Conservation (phyloP, 2,888 invertebrate species). For the Crossocerus cetratus region DNA sequence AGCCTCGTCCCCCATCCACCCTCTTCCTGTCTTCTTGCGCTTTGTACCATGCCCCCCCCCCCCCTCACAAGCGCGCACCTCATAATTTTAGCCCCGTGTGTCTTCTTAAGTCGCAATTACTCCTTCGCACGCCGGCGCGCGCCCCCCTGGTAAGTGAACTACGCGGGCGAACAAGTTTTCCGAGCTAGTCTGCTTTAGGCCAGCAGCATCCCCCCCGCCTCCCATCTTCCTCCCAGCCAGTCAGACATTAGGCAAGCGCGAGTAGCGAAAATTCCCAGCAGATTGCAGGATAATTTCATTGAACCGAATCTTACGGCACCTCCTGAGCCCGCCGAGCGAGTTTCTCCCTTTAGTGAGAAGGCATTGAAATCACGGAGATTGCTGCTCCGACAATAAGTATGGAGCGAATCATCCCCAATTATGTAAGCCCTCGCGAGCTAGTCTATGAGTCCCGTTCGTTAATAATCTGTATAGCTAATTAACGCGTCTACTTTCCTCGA, state of each 20-base stretch:
- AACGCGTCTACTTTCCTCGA: neutral
- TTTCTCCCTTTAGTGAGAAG: too few species aligned
- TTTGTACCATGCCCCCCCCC: slow-evolving; percentile 20
- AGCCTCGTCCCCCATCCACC: slow-evolving; percentile 8
- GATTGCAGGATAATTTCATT: too few species aligned
- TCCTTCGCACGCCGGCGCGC: slow-evolving; percentile 14
- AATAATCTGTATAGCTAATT: neutral
- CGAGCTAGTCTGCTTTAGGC: neutral
- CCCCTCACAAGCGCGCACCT: slow-evolving; percentile 16
- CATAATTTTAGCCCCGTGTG: slow-evolving; percentile 37
- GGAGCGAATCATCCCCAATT: too few species aligned
- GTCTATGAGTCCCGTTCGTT: too few species aligned
- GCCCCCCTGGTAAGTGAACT: slow-evolving; percentile 14
- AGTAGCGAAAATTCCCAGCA: too few species aligned
- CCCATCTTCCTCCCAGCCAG: too few species aligned
- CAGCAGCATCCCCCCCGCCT: neutral
- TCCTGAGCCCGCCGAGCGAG: too few species aligned
- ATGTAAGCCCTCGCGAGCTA: too few species aligned
- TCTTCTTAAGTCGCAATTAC: slow-evolving; percentile 38
- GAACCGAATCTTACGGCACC: too few species aligned
- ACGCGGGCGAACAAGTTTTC: slow-evolving; percentile 1
- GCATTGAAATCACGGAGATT: too few species aligned
- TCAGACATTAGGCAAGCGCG: too few species aligned
- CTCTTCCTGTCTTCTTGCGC: slow-evolving; percentile 25
- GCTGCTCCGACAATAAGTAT: too few species aligned